Evolutionary conservation across 2,797 vertebrate species (phyloP).

Genomic region (Hypotaenidia philippensis): DNA sequence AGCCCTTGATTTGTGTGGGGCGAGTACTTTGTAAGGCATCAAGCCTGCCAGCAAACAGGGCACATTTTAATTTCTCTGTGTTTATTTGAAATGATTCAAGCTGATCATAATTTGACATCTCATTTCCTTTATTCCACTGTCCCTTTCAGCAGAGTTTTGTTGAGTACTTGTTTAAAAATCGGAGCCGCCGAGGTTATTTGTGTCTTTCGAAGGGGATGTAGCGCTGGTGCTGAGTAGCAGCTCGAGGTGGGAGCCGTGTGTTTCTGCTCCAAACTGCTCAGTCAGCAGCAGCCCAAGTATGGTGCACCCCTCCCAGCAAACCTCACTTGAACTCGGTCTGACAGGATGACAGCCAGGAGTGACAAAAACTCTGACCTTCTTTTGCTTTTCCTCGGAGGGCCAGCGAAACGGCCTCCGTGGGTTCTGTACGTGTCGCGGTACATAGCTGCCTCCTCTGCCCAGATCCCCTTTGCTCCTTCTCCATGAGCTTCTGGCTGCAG

Average conservation of each 20-base stretch:
- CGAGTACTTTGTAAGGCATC: background rate
- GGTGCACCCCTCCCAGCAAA: background rate
- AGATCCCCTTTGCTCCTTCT: background rate
- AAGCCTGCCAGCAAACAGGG: conserved; percentile 41
- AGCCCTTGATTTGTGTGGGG: conserved; percentile 38
- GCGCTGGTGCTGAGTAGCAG: background rate
- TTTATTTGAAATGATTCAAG: conserved; percentile 45
- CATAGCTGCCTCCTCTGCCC: fast-evolving
- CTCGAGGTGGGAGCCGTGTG: fast-evolving
- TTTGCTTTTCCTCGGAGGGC: background rate
- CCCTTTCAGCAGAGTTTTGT: conserved; percentile 28
- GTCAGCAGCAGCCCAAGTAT: background rate
- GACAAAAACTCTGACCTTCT: background rate
- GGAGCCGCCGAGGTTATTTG: background rate
- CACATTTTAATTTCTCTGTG: conserved; percentile 6
- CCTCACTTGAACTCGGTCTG: background rate
- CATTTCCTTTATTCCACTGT: conserved; percentile 44
- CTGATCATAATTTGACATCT: conserved; percentile 45
- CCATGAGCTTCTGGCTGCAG: fast-evolving
- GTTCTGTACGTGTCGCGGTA: fast-evolving
- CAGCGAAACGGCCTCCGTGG: fast-evolving
- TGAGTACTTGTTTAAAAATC: conserved; percentile 2
- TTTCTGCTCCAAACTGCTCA: background rate
- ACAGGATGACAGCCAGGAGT: background rate
- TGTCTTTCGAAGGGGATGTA: background rate